Evolutionary conservation across 2,888 invertebrate species (phyloP).

Genomic region (Drosophila mimetica): DNA sequence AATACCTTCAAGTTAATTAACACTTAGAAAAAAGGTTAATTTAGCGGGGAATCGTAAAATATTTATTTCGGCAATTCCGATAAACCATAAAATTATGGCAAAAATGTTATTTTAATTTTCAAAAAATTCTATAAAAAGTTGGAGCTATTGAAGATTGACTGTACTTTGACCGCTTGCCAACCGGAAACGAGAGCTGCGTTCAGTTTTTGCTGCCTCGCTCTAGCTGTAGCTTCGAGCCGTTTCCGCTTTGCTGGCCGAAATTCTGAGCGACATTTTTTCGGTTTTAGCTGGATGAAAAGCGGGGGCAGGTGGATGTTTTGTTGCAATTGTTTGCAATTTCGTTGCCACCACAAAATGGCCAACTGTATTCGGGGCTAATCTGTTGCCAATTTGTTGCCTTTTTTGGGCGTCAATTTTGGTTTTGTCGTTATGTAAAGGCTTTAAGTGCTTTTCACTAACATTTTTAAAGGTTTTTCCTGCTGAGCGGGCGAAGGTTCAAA

Average conservation of each 20-base stretch:
- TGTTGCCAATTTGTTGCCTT: constrained; percentile 67
- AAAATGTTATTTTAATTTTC: neutral
- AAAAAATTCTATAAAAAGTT: neutral
- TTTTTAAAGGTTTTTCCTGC: constrained; percentile 19
- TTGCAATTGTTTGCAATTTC: constrained; percentile 74
- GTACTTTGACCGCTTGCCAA: constrained; percentile 52
- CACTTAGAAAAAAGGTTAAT: too few species aligned
- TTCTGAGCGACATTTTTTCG: constrained; percentile 27
- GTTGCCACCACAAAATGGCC: constrained; percentile 67
- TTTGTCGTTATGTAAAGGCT: constrained; percentile 30
- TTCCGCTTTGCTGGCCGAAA: constrained; percentile 41
- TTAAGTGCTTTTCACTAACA: constrained; percentile 20
- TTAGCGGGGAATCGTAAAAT: too few species aligned
- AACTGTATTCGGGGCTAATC: constrained; percentile 67
- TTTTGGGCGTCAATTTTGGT: constrained; percentile 20
- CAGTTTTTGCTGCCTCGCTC: constrained; percentile 37
- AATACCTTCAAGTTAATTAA: too few species aligned
- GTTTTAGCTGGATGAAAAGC: constrained; percentile 2
- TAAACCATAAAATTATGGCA: too few species aligned
- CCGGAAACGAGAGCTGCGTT: constrained; percentile 65
- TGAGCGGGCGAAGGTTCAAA: neutral
- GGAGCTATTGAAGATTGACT: constrained; percentile 11
- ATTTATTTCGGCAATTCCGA: too few species aligned
- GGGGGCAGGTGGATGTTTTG: constrained; percentile 28
- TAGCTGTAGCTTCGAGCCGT: constrained; percentile 56